Conservation (phyloP, 2,888 invertebrate species). For the Ochlodes sylvanus region DNA sequence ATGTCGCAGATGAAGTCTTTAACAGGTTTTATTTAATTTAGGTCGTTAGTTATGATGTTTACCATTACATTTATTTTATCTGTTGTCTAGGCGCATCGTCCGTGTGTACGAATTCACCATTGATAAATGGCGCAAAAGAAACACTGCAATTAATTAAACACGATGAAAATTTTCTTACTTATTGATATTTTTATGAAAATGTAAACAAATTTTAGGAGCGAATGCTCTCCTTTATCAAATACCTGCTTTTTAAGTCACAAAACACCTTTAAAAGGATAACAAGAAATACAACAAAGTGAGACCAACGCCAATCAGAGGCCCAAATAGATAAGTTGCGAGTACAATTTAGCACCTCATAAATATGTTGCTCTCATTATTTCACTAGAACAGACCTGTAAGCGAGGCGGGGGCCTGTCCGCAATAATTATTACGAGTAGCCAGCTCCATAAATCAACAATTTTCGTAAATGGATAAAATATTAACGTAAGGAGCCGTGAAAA, state of each 20-base stretch:
- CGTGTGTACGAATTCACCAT: constrained; percentile 46
- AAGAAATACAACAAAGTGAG: no score
- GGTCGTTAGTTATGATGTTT: no score
- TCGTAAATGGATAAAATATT: constrained; percentile 48
- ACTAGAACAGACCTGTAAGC: neutral
- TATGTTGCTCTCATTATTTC: neutral
- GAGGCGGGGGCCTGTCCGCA: neutral
- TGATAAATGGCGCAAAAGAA: constrained; percentile 59
- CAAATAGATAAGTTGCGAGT: no score
- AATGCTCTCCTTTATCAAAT: no score
- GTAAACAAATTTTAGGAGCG: no score
- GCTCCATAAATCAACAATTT: constrained; percentile 32
- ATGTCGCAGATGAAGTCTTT: no score
- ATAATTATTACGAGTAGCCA: constrained; percentile 24
- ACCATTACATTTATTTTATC: neutral
- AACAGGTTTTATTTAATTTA: no score
- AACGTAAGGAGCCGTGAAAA: constrained; percentile 41
- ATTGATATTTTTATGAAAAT: constrained; percentile 20
- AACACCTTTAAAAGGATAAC: no score
- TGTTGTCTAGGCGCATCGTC: constrained; percentile 31
- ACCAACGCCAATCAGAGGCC: no score
- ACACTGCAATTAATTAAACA: constrained; percentile 55
- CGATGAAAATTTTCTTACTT: constrained; percentile 60
- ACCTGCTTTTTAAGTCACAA: no score
- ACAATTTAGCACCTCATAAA: no score